Base-by-base conservation (phyloP, 2,113 vertebrate genomes). In the Ornithorhynchus anatinus region DNA sequence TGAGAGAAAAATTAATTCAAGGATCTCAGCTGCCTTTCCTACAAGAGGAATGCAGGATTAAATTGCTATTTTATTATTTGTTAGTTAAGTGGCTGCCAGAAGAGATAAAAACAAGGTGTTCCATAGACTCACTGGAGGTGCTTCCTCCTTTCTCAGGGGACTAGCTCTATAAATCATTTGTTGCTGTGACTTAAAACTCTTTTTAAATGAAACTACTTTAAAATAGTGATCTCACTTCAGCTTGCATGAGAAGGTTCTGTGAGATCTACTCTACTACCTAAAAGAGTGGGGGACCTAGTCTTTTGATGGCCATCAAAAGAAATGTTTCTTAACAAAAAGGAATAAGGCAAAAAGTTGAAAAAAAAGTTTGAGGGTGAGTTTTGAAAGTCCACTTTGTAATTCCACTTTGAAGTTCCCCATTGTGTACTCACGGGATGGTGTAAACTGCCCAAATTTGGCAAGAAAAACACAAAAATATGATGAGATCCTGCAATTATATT, bases 131-230 rank as follows among this genome's bases (percentile, higher is more conserved):
- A 51, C 56, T 35, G 56, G 32, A 74, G 38, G 69, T 44, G 39
- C 35, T 81, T 78, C 17, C 72, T 25, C 60, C 23, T 42, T 71
- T 68, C 85, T 79, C 67, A 68, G 59, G 74, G 56, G 75, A 79
- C 84, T 85, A 77, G 72, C 53, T 85, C 87, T 80, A 74, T 73
- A 76, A 77, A 53, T n/a, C 9, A 16, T 74, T 90, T 79, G 47
- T 83, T 90, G 90, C 82, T 86, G 64, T 85, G 75, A 59, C 77
- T 88, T 78, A 52, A 73, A 67, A 54, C 60, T 20, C 19, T 16
- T 2, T 61, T 37, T 35, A 63, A 40, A 40, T 58, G 38, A 25
- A 36, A 35, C 35, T 17, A 29, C 48, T 77, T 84, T 72, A 66
- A 63, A 80, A 42, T 4, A 32, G 32, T 58, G 25, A 37, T 69